Percentiles rank a stretch among this genome's conserved stretches.
Evolutionary conservation across 53 echinoderm and acorn worm genomes (phyloP).

Genomic region (Hippasteria phrygiana): DNA sequence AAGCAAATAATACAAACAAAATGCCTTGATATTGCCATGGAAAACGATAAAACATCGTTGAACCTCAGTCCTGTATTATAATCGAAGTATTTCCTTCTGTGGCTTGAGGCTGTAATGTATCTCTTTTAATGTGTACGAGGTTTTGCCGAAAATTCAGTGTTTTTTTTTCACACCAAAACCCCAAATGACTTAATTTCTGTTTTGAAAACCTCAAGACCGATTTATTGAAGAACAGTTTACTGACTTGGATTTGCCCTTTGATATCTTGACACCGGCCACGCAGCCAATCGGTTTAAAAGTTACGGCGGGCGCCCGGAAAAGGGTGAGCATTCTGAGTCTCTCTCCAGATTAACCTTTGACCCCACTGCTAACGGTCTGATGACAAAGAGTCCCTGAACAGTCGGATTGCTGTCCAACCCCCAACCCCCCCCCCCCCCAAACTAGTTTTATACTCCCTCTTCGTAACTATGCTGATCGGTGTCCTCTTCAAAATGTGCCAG

Average conservation of each 20-base stretch:
- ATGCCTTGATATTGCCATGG: too few relatives aligned
- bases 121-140: too few relatives aligned
- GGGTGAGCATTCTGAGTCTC: constrained; percentile 51
- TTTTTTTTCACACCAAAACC: too few relatives aligned
- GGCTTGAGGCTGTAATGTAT: too few relatives aligned
- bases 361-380: constrained; percentile 59
- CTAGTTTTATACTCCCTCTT: neutral
- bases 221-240: neutral
- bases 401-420: neutral
- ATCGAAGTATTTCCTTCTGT: too few relatives aligned
- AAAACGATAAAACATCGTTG: too few relatives aligned
- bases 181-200: too few relatives aligned
- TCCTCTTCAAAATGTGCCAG: neutral
- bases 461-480: neutral
- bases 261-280: constrained; percentile 19
- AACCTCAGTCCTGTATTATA: too few relatives aligned
- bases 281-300: constrained; percentile 66
- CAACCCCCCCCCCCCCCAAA: neutral
- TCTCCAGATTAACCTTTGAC: constrained; percentile 58
- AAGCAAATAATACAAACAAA: too few relatives aligned
- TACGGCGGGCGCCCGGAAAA: constrained; percentile 57
- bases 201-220: neutral
- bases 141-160: too few relatives aligned
- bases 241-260: constrained; percentile 27
- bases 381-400: neutral